A percentile compares a stretch with the other conserved stretches of the same genome.
Conservation (phyloP, 2,797 vertebrate genomes). For the Salarias fasciatus region DNA sequence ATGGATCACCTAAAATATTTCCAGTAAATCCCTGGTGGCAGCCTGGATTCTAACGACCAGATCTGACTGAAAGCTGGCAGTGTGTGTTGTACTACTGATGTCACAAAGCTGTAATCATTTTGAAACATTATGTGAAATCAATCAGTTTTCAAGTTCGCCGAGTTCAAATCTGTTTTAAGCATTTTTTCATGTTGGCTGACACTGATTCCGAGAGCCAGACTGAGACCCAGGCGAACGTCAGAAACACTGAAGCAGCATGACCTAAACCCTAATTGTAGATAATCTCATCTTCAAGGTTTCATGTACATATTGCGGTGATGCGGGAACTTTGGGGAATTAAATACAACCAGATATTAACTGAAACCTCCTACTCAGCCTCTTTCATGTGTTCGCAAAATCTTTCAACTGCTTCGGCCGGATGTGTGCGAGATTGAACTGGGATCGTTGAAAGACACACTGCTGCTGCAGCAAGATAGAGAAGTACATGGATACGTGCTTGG, state of each 20-base stretch:
- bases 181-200: constrained; percentile 17
- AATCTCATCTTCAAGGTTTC: constrained; percentile 37
- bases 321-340: constrained; percentile 48
- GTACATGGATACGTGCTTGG: constrained; percentile 4
- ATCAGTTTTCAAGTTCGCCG: constrained; percentile 14
- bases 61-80: constrained; percentile 6
- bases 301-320: constrained; percentile 22
- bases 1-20: constrained; percentile 33
- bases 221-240: constrained; percentile 35
- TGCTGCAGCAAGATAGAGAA: constrained; percentile 19
- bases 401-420: constrained; percentile 20
- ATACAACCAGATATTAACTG: constrained; percentile 35
- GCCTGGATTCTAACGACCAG: constrained; percentile 5
- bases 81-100: background rate
- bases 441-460: background rate
- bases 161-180: constrained; percentile 17
- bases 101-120: background rate
- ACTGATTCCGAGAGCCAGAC: constrained; percentile 31
- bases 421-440: constrained; percentile 24
- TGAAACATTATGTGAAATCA: background rate
- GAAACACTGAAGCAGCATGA: constrained; percentile 37
- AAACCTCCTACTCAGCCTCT: constrained; percentile 40
- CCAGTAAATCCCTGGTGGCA: constrained; percentile 17
- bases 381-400: constrained; percentile 26
- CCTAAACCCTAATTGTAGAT: constrained; percentile 39